Evolutionary conservation across 2,888 invertebrate genomes (phyloP), one percentile per base, ranked within the genome.

Genomic region (Acanthosepion lycidas): DNA sequence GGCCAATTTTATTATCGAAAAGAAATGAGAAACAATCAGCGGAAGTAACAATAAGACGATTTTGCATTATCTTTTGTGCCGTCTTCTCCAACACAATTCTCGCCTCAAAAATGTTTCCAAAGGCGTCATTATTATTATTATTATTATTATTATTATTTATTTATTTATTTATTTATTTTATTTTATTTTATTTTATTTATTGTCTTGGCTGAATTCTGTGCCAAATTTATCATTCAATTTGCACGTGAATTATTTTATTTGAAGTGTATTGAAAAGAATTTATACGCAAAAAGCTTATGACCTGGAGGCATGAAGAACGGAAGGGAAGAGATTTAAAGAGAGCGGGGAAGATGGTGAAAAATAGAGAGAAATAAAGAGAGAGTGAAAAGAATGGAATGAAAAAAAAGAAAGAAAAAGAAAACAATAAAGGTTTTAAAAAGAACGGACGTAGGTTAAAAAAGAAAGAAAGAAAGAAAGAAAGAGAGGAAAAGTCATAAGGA

Each of bases 201-300:
- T 42, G 42, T 42, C 42, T 42, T 42, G 42, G 42, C n/a, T 33
- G 78, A 15, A 15, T 78, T 8, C 64, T n/a, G 78, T 78, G 78
- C n/a, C n/a, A 78, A 78, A 78, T 78, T 78, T 78, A 78, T 78
- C 78, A 78, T 78, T 78, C n/a, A 78, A 78, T n/a, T 78, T 78
- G n/a, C 78, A 33, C n/a, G n/a, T n/a, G 78, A 78, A 78, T 78
- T 78, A 33, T 78, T 78, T n/a, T 78, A 78, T 78, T 78, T 78
- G n/a, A 78, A 33, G 78, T 78, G 78, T 78, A 78, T 78, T 78
- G n/a, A 78, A 78, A 78, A 78, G n/a, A 78, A 33, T 33, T 78
- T 78, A n/a, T n/a, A 15, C 78, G 78, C 15, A 78, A 78, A 78
- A 78, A 28, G 28, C 12, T n/a, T n/a, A 78, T 28, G 78, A 33